A percentile compares a stretch with the other conserved stretches of the same genome.
These are phyloP conservation scores for Paraplagusia blochii DNA, from an alignment of 2,113 vertebrate species.

Conservation along the genomic window DNA sequence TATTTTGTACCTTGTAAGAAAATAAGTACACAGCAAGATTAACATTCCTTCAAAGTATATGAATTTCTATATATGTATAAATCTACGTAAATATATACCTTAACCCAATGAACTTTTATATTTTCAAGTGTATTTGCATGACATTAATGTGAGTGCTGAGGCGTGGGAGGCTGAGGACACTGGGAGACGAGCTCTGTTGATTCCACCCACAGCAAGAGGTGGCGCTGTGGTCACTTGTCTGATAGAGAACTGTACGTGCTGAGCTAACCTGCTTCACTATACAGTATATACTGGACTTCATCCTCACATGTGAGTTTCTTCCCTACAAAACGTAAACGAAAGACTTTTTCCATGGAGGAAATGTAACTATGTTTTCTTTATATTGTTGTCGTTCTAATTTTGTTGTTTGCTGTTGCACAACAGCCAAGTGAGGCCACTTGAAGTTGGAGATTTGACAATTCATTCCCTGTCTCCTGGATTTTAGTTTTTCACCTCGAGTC, in stretches of 20 bases:
- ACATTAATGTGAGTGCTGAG: constrained; percentile 66
- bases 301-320: constrained; percentile 47
- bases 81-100: constrained; percentile 79
- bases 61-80: constrained; percentile 78
- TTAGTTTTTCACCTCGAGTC: too few species aligned
- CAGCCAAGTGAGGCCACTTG: constrained; percentile 33
- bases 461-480: too few species aligned
- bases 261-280: constrained; percentile 61
- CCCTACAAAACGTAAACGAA: constrained; percentile 18
- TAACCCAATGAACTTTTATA: constrained; percentile 74
- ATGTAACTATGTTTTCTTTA: constrained; percentile 34
- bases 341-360: constrained; percentile 56
- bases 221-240: constrained; percentile 38
- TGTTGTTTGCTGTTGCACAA: constrained; percentile 36
- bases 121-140: constrained; percentile 76
- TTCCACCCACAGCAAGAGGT: constrained; percentile 43
- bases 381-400: constrained; percentile 31
- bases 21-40: constrained; percentile 74
- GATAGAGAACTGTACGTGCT: constrained; percentile 58
- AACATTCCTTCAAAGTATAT: constrained; percentile 80
- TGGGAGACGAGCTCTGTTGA: constrained; percentile 24
- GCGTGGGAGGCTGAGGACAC: constrained; percentile 58
- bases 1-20: constrained; percentile 86
- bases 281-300: constrained; percentile 62
- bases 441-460: constrained; percentile 17